phyloP scores from a whole-genome alignment of 2,888 invertebrate genomes.

The Machimus rusticus region DNA sequence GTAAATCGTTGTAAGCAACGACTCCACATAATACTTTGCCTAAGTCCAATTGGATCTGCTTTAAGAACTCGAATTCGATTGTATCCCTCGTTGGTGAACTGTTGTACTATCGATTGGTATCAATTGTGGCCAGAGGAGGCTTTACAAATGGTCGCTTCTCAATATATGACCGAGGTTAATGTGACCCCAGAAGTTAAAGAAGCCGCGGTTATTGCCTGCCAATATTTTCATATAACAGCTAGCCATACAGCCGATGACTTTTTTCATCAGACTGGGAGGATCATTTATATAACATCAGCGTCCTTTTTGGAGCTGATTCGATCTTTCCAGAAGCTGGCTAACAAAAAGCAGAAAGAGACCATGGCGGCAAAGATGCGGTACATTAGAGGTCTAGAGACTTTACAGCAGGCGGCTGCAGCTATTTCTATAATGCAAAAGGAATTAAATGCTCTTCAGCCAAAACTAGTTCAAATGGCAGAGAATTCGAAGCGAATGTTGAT shows the following conservation, averaged over 20 bases:
- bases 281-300: slow-evolving; percentile 89
- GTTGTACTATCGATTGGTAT: slow-evolving; percentile 95
- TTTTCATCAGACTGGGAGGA: slow-evolving; percentile 70
- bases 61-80: slow-evolving; percentile 82
- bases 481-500: slow-evolving; percentile 82
- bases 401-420: slow-evolving; percentile 82
- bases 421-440: slow-evolving; percentile 81
- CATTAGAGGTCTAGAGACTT: slow-evolving; percentile 79
- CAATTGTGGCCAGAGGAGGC: slow-evolving; percentile 88
- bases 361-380: slow-evolving; percentile 78
- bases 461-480: slow-evolving; percentile 78
- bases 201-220: slow-evolving; percentile 80
- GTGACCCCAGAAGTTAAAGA: slow-evolving; percentile 68
- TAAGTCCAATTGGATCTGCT: slow-evolving; percentile 82
- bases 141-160: slow-evolving; percentile 80
- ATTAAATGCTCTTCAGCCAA: slow-evolving; percentile 81
- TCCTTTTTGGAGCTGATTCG: slow-evolving; percentile 85
- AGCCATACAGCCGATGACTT: slow-evolving; percentile 71
- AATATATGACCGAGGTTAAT: slow-evolving; percentile 74
- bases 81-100: slow-evolving; percentile 90
- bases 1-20: slow-evolving; percentile 80
- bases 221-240: slow-evolving; percentile 86
- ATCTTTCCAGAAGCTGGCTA: slow-evolving; percentile 79
- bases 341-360: slow-evolving; percentile 74
- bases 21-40: slow-evolving; percentile 79